Percentiles rank a stretch among this genome's conserved stretches.
These are phyloP conservation scores for Drosophila prosaltans DNA, from an alignment of 1,140 invertebrate genomes.

Conservation along the genomic window DNA sequence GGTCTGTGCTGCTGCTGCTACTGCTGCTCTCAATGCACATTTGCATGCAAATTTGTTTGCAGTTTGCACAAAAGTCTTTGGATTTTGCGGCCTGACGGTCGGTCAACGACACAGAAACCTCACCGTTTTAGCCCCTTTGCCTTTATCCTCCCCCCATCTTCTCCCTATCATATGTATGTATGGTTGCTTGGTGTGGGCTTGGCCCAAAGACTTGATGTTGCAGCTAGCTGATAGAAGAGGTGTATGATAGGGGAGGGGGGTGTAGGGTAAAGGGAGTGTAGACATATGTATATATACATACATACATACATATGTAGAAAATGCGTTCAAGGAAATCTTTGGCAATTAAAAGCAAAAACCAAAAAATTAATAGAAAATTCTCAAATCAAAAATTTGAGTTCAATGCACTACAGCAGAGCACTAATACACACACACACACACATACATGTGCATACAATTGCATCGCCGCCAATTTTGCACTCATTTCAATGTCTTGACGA, in stretches of 20 bases:
- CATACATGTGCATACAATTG: no score
- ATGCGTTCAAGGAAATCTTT: conserved; percentile 79
- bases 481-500: conserved; percentile 64
- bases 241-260: no score
- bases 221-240: background rate
- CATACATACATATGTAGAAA: conserved; percentile 25
- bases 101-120: conserved; percentile 83
- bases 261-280: conserved; percentile 21
- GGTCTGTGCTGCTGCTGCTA: conserved; percentile 12
- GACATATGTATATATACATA: background rate
- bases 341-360: conserved; percentile 56
- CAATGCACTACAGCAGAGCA: conserved; percentile 52
- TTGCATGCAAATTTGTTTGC: conserved; percentile 75
- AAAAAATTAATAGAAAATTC: conserved; percentile 12
- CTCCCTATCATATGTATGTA: background rate
- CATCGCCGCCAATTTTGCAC: conserved; percentile 60
- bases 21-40: conserved; percentile 60
- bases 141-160: background rate
- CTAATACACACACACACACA: background rate
- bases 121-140: conserved; percentile 25
- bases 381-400: conserved; percentile 38
- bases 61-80: conserved; percentile 54
- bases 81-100: conserved; percentile 66
- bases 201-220: conserved; percentile 43
- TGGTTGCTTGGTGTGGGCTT: conserved; percentile 83